Percentiles rank a stretch among this genome's conserved stretches.
Evolutionary conservation across 2,113 vertebrate genomes (phyloP).

Genomic region (Bagarius yarrelli): DNA sequence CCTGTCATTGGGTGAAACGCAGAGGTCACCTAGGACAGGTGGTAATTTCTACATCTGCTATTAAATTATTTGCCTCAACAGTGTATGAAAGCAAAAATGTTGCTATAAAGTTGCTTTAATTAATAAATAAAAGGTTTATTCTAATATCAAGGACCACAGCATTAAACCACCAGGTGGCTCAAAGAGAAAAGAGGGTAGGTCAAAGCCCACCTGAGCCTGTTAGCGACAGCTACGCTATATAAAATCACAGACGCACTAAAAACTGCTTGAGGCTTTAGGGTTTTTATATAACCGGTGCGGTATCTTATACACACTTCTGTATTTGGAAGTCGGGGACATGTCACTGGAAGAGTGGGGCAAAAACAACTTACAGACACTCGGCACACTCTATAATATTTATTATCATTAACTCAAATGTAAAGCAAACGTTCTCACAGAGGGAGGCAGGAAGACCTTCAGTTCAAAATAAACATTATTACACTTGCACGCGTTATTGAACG

Average conservation of each 20-base stretch:
- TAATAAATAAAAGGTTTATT: not conserved
- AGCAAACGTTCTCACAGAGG: slow-evolving; percentile 36
- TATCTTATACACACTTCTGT: slow-evolving; percentile 30
- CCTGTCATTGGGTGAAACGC: too few species aligned
- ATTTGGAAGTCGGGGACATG: slow-evolving; percentile 19
- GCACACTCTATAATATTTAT: slow-evolving; percentile 57
- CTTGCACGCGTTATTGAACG: slow-evolving; percentile 7
- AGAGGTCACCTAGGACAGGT: too few species aligned
- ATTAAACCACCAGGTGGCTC: not conserved
- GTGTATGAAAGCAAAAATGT: not conserved
- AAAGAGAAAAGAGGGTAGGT: not conserved
- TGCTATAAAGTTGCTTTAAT: too few species aligned
- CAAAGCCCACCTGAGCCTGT: not conserved
- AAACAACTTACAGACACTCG: slow-evolving; percentile 40
- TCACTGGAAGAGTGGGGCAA: slow-evolving; percentile 27
- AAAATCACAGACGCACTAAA: not conserved
- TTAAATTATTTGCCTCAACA: not conserved
- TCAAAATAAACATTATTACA: slow-evolving; percentile 32
- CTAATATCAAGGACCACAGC: not conserved
- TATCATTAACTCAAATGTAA: slow-evolving; percentile 64
- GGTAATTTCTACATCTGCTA: too few species aligned
- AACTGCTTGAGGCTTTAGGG: slow-evolving; percentile 25
- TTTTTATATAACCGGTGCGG: slow-evolving; percentile 34
- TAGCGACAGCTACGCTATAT: not conserved
- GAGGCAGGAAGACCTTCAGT: slow-evolving; percentile 17